Evolutionary conservation across 2,888 invertebrate species (phyloP).

Genomic region (Lochmaea capreae): DNA sequence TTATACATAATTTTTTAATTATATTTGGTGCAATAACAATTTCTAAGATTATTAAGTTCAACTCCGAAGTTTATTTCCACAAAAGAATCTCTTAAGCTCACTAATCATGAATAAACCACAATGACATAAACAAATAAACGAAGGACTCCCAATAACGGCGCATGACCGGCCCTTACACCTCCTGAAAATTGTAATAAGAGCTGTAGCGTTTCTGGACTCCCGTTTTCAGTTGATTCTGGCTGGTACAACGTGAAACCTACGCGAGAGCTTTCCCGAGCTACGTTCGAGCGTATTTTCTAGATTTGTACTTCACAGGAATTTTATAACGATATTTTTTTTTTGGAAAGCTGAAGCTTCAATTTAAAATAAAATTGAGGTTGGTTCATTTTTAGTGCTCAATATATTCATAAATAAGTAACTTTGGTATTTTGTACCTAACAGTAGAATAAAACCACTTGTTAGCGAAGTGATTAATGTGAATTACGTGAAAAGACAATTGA

Average conservation of each 20-base stretch:
- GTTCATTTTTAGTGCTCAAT: background rate
- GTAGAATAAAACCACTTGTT: conserved; percentile 16
- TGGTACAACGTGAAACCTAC: conserved; percentile 34
- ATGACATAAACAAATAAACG: conserved; percentile 44
- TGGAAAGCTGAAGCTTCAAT: background rate
- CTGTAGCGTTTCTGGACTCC: conserved; percentile 54
- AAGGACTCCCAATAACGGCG: conserved; percentile 49
- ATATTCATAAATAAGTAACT: background rate
- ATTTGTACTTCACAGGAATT: background rate
- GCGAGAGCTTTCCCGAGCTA: conserved; percentile 5
- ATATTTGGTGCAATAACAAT: no score
- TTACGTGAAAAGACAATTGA: background rate
- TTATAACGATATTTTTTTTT: background rate
- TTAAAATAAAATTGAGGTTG: background rate
- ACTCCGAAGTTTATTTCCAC: no score
- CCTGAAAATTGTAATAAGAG: conserved; percentile 57
- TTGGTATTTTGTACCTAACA: background rate
- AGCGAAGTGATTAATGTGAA: conserved; percentile 1
- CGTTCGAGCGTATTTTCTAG: conserved; percentile 2
- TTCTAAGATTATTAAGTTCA: no score
- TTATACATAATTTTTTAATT: no score
- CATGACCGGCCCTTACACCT: conserved; percentile 53
- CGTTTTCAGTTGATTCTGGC: conserved; percentile 55
- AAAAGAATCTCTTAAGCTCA: no score
- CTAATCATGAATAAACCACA: conserved; percentile 26